Conservation (phyloP, 2,797 vertebrate genomes). For the Sebastes glaucus region DNA sequence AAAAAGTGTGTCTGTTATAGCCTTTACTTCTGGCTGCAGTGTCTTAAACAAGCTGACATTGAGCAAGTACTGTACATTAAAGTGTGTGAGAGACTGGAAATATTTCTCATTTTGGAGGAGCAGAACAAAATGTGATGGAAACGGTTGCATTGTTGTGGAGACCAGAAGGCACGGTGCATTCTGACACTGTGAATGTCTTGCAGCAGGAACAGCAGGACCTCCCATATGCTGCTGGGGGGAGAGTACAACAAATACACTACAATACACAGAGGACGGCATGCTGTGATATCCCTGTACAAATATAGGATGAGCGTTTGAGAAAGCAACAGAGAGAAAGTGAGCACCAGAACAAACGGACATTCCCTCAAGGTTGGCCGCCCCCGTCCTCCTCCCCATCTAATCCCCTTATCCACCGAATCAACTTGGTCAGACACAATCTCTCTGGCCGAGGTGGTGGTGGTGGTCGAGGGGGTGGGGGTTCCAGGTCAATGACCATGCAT, state of each 20-base stretch:
- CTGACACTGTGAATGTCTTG: background rate
- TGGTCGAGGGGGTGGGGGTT: background rate
- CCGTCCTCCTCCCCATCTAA: background rate
- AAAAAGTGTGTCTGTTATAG: background rate
- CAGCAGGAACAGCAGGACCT: background rate
- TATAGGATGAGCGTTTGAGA: background rate
- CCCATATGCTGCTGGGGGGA: background rate
- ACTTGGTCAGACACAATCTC: background rate
- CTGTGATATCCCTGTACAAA: background rate
- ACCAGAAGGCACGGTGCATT: background rate
- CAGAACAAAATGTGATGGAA: conserved; percentile 18
- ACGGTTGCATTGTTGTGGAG: conserved; percentile 5
- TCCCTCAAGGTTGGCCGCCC: conserved; percentile 20
- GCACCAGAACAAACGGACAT: background rate
- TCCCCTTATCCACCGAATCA: conserved; percentile 12
- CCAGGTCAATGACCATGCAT: background rate
- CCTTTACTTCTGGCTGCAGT: background rate
- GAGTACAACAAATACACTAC: background rate
- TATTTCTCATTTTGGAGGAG: background rate
- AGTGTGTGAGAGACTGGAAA: background rate
- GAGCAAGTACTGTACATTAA: background rate
- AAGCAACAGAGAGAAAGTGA: background rate
- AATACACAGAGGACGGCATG: background rate
- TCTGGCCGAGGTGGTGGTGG: conserved; percentile 1
- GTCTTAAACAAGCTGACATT: conserved; percentile 13